A percentile compares a stretch with the other conserved stretches of the same genome.
phyloP scores from a whole-genome alignment of 2,888 invertebrate species.

The Lepidocyrtoides sp. region DNA sequence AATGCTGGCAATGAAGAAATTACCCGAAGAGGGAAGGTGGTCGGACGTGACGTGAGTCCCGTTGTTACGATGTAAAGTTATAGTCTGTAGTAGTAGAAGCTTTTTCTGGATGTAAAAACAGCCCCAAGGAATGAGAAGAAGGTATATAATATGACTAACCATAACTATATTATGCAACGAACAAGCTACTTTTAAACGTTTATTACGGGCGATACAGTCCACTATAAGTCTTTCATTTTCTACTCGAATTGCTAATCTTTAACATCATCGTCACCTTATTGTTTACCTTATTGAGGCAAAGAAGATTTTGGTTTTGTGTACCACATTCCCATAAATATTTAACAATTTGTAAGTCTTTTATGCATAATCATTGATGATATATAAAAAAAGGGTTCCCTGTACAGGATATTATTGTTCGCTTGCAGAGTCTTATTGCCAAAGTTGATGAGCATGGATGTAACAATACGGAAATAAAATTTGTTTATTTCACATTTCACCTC shows the following conservation, averaged over 20 bases:
- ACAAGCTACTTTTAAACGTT: background rate
- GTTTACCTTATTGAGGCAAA: conserved; percentile 20
- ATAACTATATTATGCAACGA: background rate
- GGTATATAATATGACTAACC: background rate
- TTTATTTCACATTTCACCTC: too few relatives aligned
- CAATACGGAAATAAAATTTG: conserved; percentile 63
- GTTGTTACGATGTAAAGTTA: background rate
- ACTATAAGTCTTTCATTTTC: background rate
- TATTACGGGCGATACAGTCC: background rate
- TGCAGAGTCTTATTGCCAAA: background rate
- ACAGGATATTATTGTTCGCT: background rate
- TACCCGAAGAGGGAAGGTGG: background rate
- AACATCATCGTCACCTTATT: background rate
- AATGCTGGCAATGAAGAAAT: conserved; percentile 18
- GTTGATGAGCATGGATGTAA: conserved; percentile 5
- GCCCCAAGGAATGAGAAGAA: background rate
- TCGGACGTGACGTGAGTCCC: too few relatives aligned
- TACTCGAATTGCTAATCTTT: background rate
- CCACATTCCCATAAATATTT: conserved; percentile 26
- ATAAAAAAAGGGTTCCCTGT: background rate
- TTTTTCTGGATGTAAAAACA: conserved; percentile 27
- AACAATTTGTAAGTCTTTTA: conserved; percentile 45
- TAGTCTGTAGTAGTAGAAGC: background rate
- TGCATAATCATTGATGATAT: conserved; percentile 14
- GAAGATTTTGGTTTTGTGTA: conserved; percentile 23